Evolutionary conservation across 2,113 vertebrate species (phyloP).

Genomic region (Delphinus delphis): DNA sequence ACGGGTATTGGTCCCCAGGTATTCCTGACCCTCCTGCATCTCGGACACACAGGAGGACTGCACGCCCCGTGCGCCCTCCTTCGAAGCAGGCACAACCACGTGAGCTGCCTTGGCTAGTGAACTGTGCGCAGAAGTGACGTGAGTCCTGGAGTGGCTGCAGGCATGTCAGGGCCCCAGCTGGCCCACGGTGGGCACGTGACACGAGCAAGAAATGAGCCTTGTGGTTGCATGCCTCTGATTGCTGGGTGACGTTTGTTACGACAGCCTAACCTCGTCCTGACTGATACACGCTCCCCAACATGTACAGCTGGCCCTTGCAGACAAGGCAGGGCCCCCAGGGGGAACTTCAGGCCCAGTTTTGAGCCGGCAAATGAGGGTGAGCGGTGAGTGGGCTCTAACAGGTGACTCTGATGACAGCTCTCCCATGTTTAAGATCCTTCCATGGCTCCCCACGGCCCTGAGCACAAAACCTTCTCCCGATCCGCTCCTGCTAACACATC

Average conservation of each 20-base stretch:
- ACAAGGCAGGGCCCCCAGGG: not conserved
- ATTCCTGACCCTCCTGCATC: no score
- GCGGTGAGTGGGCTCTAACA: not conserved
- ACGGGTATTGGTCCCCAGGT: no score
- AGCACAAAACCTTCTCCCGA: accelerated
- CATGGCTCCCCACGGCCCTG: not conserved
- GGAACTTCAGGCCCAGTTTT: not conserved
- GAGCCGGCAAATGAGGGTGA: not conserved
- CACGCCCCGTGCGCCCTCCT: no score
- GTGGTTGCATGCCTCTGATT: not conserved
- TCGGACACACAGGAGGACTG: no score
- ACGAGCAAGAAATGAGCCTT: not conserved
- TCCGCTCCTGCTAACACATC: not conserved
- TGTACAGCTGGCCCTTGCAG: not conserved
- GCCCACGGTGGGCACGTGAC: not conserved
- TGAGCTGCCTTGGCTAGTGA: not conserved
- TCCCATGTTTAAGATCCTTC: not conserved
- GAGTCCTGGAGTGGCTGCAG: not conserved
- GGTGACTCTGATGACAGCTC: not conserved
- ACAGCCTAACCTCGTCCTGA: not conserved
- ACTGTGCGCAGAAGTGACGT: no score
- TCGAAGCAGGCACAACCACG: not conserved
- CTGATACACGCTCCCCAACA: not conserved
- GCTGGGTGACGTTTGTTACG: not conserved
- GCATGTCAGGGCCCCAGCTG: not conserved